phyloP scores from a whole-genome alignment of 2,113 vertebrate species.

The Sula dactylatra region DNA sequence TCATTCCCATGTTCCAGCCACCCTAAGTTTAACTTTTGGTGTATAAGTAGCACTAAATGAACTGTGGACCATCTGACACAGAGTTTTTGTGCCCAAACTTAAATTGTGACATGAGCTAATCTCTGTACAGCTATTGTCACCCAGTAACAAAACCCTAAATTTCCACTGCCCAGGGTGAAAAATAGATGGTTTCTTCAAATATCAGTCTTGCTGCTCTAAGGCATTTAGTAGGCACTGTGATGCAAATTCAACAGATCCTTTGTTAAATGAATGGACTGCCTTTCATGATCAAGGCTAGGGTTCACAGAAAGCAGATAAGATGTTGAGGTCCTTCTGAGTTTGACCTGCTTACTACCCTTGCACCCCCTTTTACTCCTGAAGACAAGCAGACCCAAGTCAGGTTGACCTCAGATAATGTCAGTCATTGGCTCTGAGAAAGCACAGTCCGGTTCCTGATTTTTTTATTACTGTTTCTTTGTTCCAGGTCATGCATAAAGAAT shows the following conservation, averaged over 20 bases:
- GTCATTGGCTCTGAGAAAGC: not conserved
- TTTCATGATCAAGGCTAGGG: not conserved
- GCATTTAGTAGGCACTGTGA: not conserved
- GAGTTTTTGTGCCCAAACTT: not conserved
- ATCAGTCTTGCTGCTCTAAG: not conserved
- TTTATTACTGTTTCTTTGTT: not conserved
- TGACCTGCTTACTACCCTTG: not conserved
- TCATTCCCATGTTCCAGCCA: not conserved
- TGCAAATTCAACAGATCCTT: not conserved
- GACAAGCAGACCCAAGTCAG: not conserved
- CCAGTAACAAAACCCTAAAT: not conserved
- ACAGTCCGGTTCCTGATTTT: not conserved
- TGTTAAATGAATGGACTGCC: not conserved
- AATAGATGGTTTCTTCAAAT: not conserved
- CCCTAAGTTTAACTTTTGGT: not conserved
- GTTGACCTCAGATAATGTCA: not conserved
- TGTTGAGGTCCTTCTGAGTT: not conserved
- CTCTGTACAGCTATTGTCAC: not conserved
- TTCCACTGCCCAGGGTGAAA: not conserved
- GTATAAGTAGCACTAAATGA: not conserved
- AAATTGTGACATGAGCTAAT: not conserved
- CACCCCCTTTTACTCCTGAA: not conserved
- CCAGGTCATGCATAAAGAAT: not conserved
- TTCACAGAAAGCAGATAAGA: not conserved
- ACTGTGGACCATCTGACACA: not conserved